A percentile compares a stretch with the other conserved stretches of the same genome.
Evolutionary conservation across 1,140 invertebrate species (phyloP).

Genomic region (Globodera ellingtonae): DNA sequence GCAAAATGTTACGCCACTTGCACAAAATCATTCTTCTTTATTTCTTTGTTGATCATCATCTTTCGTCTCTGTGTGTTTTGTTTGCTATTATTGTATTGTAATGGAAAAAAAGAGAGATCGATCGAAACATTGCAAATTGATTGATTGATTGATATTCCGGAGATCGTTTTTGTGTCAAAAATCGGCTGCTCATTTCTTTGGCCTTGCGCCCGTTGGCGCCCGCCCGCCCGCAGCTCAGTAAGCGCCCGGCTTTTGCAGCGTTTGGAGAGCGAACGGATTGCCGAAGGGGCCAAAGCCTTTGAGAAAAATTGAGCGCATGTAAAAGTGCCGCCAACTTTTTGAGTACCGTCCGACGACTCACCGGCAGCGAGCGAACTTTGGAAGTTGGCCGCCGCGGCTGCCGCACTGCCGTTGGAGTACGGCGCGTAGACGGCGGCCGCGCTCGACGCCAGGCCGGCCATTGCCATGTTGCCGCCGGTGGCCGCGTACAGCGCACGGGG

Average conservation of each 20-base stretch:
- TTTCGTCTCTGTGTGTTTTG: too few species aligned
- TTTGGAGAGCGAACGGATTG: constrained; percentile 37
- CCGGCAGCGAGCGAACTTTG: constrained; percentile 23
- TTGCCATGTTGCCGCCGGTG: constrained; percentile 21
- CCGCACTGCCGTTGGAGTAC: constrained; percentile 10
- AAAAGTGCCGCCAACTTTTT: background rate
- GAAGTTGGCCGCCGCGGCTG: constrained; percentile 30
- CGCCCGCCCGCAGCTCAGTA: constrained; percentile 3
- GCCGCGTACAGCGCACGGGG: constrained; percentile 16
- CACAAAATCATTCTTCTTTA: too few species aligned
- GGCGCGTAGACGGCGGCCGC: constrained; percentile 20
- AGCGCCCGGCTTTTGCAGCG: constrained; percentile 35
- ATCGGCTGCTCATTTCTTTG: too few species aligned
- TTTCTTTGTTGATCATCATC: too few species aligned
- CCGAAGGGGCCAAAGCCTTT: constrained; percentile 32
- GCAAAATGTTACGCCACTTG: too few species aligned
- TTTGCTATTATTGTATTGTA: too few species aligned
- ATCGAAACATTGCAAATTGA: too few species aligned
- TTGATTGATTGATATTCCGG: too few species aligned
- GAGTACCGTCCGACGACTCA: background rate
- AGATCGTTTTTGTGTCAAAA: too few species aligned
- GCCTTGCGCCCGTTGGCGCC: background rate
- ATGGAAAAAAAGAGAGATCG: too few species aligned
- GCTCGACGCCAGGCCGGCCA: constrained; percentile 20
- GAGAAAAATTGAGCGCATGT: background rate